Evolutionary conservation across 2,888 invertebrate genomes (phyloP), one percentile per base, ranked within the genome.

Genomic region (Nematopogon swammerdamellus): DNA sequence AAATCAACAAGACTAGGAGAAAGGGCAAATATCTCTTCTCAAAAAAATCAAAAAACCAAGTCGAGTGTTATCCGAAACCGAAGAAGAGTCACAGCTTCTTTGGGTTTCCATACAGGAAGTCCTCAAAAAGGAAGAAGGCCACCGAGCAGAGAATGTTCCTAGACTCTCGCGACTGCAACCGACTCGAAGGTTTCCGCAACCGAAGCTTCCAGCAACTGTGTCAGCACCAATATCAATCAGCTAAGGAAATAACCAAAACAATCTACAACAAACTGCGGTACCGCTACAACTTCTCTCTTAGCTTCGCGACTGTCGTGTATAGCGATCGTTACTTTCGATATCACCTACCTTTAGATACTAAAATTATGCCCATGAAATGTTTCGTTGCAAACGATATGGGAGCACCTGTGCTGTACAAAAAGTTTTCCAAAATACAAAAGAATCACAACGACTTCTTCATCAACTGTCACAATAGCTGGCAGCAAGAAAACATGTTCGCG

Each of bases 311-410:
- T 55, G 72, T 70, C 53, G 73, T 76, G 25, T 80, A 80, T 68
- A 79, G 79, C 65, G 80, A 80, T 66, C 70, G 73, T 54, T 74
- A 70, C 63, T 75, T 80, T 63, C 67, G 68, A 54, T 73, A 70
- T 67, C 69, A 72, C n/a, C 62, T 72, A 57, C 65, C 68, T 58
- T 63, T 79, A 29, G 51, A 53, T 25, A 50, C 54, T 8, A 56
- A 54, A 51, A 51, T 51, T 2, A 50, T 55, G 51, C 56, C 55
- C 20, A 42, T 48, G 43, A 55, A 52, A 49, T 51, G 55, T 42
- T 53, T 54, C 42, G 50, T 55, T 16, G 44, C 54, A 3, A 45
- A 52, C 44, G 55, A 55, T 45, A 18, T 53, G 14, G 52, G 51
- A 17, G 47, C 46, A n/a, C 45, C 52, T 19, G 29, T 52, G 5